Percentiles rank a stretch among this genome's conserved stretches.
Conservation (phyloP, 1,140 invertebrate species). For the Saccostrea glomerata region DNA sequence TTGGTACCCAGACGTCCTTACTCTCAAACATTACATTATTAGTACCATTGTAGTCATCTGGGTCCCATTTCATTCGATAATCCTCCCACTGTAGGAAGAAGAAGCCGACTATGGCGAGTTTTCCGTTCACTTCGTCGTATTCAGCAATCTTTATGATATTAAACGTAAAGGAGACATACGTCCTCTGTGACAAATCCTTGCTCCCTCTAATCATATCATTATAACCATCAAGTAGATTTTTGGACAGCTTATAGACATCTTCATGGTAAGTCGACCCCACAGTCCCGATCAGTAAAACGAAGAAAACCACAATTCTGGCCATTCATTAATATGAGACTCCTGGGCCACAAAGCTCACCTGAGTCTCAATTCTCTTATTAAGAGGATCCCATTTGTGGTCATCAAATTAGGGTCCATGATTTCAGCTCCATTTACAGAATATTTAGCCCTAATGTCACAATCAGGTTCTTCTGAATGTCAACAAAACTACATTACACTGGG, state of each 20-base stretch:
- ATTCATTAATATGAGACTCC: neutral
- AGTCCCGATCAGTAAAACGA: neutral
- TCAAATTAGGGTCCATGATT: no score
- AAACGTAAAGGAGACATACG: neutral
- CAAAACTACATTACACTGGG: no score
- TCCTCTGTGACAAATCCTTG: neutral
- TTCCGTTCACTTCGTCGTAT: slow-evolving; percentile 52
- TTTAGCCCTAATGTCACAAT: no score
- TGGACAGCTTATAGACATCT: neutral
- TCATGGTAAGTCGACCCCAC: neutral
- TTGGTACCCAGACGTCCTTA: slow-evolving; percentile 52
- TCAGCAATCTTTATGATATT: slow-evolving; percentile 46
- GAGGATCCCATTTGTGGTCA: no score
- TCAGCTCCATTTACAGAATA: no score
- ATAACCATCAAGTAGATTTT: neutral
- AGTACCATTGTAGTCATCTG: slow-evolving; percentile 8
- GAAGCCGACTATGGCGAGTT: slow-evolving; percentile 46
- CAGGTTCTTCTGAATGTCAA: no score
- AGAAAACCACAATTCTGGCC: neutral
- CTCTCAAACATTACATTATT: neutral
- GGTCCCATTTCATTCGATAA: slow-evolving; percentile 48
- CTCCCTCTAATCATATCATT: neutral
- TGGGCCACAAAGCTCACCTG: no score
- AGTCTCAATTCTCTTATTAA: no score
- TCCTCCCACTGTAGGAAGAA: slow-evolving; percentile 51